Evolutionary conservation across 2,888 invertebrate species (phyloP).

Genomic region (Anthrax anthrax): DNA sequence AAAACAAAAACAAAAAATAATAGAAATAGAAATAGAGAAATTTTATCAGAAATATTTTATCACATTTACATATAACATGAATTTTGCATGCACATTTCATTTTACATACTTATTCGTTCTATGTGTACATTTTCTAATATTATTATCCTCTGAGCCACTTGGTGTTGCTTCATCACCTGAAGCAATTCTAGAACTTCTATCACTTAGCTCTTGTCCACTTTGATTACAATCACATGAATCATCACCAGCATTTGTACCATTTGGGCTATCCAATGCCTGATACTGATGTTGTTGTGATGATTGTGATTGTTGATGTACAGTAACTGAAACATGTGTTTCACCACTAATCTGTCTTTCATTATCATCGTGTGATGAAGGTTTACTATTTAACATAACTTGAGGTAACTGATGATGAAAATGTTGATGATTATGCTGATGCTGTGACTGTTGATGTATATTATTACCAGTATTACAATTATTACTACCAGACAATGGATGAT

Average conservation of each 20-base stretch:
- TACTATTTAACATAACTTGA: neutral
- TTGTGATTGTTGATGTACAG: slow-evolving; percentile 11
- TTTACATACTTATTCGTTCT: slow-evolving; percentile 9
- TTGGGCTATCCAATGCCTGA: slow-evolving; percentile 21
- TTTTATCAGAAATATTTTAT: neutral
- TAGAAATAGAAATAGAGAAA: too few relatives aligned
- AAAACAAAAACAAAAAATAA: neutral
- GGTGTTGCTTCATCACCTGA: slow-evolving; percentile 18
- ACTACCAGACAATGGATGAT: slow-evolving; percentile 19
- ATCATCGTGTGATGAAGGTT: slow-evolving; percentile 11
- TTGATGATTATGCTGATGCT: slow-evolving; percentile 3
- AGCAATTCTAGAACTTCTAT: slow-evolving; percentile 12
- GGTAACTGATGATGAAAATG: slow-evolving; percentile 1
- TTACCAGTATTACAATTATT: slow-evolving; percentile 9
- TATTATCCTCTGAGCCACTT: slow-evolving; percentile 18
- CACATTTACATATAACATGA: neutral
- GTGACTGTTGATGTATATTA: slow-evolving; percentile 9
- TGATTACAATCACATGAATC: slow-evolving; percentile 12
- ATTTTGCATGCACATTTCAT: too few relatives aligned
- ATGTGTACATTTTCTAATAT: slow-evolving; percentile 11
- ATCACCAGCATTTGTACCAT: slow-evolving; percentile 12
- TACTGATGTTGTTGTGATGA: slow-evolving; percentile 19
- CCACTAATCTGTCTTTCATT: slow-evolving; percentile 17
- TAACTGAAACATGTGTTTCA: slow-evolving; percentile 18
- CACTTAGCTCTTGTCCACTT: slow-evolving; percentile 12